phyloP scores from a whole-genome alignment of 1,140 invertebrate species.

The Euwallacea similis region DNA sequence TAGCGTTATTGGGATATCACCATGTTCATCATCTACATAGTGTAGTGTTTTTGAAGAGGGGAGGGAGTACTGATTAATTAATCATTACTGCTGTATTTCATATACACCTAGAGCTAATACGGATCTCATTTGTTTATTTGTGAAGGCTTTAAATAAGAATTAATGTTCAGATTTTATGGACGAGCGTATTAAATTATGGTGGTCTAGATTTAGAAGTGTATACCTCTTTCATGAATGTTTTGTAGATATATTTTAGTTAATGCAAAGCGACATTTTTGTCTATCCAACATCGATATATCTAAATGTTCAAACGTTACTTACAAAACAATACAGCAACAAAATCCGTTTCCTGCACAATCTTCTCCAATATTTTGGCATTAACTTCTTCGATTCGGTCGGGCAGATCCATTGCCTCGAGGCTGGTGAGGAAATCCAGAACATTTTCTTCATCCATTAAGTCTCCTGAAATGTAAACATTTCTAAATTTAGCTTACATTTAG shows the following conservation, averaged over 20 bases:
- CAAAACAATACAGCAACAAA: constrained; percentile 93
- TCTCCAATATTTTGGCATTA: constrained; percentile 85
- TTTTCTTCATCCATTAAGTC: constrained; percentile 94
- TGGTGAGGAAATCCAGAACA: constrained; percentile 90
- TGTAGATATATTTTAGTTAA: not conserved
- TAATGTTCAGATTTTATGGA: too few relatives aligned
- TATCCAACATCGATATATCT: not conserved
- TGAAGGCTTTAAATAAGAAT: too few relatives aligned
- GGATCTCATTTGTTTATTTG: too few relatives aligned
- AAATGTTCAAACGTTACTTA: constrained; percentile 63
- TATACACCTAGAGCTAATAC: too few relatives aligned
- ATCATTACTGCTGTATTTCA: too few relatives aligned
- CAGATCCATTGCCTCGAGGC: constrained; percentile 90
- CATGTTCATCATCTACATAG: too few relatives aligned
- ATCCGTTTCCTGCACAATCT: constrained; percentile 90
- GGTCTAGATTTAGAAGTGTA: too few relatives aligned
- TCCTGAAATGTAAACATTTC: constrained; percentile 58
- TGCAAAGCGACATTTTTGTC: not conserved
- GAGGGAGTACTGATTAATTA: too few relatives aligned
- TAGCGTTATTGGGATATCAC: too few relatives aligned
- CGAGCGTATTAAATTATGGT: too few relatives aligned
- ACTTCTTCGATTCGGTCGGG: constrained; percentile 96
- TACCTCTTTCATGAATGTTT: not conserved
- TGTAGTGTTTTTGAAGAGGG: too few relatives aligned
- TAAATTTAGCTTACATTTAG: too few relatives aligned